Evolutionary conservation across 2,113 vertebrate species (phyloP), one percentile per base, ranked within the genome.

Genomic region (Anser cygnoides): DNA sequence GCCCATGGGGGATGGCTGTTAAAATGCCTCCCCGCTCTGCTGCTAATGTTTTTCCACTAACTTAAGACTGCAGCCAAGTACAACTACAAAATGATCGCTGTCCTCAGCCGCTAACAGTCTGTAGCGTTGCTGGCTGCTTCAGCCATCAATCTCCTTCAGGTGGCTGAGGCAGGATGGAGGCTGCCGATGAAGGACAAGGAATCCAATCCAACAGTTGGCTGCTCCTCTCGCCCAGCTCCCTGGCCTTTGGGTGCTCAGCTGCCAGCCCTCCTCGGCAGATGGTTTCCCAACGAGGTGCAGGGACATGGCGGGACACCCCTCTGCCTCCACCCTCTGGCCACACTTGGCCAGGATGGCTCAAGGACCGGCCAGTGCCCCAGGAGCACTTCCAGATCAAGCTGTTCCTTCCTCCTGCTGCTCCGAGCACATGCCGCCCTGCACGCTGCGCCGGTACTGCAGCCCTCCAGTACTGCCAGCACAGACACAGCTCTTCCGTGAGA

Each of bases 171-270:
- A 44, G 75, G 37, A n/a, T 39, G 35, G 46, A 89, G 54, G 49
- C 92, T 67, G 78, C 72, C 88, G 76, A 95, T 79, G 92, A 91
- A 90, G 63, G 67, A 89, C 57, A 83, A 86, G 59, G 25, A 94
- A 86, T 9, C 21, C 62, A 83, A 50, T 62, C 73, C 62, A 89
- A 72, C 23, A 54, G 92, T 55, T 75, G 77, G 33, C 74, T 72
- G 2, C 74, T 86, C 59, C 80, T 82, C 67, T 75, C 23, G 71
- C 7, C 73, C 25, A 84, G 90, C 62, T 55, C 66, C 39, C 62
- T 35, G 59, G 73, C 37, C 74, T 66, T 44, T 52, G 35, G n/a
- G 73, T 63, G 21, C 66, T 55, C 71, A 77, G 62, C 35, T 49
- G 90, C 74, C 29, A 70, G 59, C 66, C 83, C 67, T 74, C 71